A percentile compares a stretch with the other conserved stretches of the same genome.
Evolutionary conservation across 2,888 invertebrate species (phyloP).

Genomic region (Mechanitis mazaeus): DNA sequence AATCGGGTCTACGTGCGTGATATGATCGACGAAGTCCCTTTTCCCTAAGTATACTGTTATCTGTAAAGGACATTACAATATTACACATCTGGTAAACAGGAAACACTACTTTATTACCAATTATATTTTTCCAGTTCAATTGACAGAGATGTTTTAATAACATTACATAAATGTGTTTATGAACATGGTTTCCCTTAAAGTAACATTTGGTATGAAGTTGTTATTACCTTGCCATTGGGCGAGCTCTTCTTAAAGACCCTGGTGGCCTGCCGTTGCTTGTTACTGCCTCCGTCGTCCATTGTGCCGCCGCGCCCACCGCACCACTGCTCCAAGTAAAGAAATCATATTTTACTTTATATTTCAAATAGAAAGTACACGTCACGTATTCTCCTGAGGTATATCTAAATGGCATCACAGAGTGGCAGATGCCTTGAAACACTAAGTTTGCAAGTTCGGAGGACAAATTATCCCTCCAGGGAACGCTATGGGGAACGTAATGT

Average conservation of each 20-base stretch:
- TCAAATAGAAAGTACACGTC: too few species aligned
- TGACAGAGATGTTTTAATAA: too few species aligned
- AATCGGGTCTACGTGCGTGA: conserved; percentile 93
- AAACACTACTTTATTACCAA: neutral
- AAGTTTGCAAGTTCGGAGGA: neutral
- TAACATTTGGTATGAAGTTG: too few species aligned
- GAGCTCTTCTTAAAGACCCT: conserved; percentile 98
- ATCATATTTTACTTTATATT: too few species aligned
- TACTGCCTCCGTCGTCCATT: conserved; percentile 85
- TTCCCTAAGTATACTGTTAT: conserved; percentile 94
- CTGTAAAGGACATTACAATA: conserved; percentile 54
- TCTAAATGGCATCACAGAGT: neutral
- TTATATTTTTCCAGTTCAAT: neutral
- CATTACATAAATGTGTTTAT: too few species aligned
- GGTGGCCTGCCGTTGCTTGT: conserved; percentile 83
- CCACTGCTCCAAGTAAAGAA: conserved; percentile 43
- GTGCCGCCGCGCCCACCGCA: conserved; percentile 75
- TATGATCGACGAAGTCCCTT: conserved; percentile 94
- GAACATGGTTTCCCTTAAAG: too few species aligned
- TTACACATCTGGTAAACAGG: neutral
- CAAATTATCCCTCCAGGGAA: neutral
- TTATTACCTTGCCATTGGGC: conserved; percentile 91
- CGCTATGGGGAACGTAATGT: neutral
- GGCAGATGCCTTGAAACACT: neutral
- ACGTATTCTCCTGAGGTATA: neutral